Conservation (phyloP, 2,797 vertebrate species). For the Dromococcyx pavoninus region DNA sequence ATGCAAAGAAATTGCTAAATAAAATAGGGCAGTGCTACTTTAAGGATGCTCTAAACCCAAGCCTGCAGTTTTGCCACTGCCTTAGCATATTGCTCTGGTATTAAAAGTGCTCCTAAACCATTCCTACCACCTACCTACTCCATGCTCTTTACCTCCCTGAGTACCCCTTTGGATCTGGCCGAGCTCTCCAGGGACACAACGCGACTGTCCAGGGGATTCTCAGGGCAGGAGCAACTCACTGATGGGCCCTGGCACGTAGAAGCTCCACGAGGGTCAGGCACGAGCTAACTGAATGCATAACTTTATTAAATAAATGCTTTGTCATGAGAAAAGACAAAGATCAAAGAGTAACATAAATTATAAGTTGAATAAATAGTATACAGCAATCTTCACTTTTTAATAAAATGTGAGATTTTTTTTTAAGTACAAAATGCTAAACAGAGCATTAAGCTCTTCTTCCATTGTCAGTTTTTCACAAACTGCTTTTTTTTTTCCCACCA, state of each 20-base stretch:
- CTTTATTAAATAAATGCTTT: slow-evolving; percentile 99
- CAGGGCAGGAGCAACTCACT: accelerated
- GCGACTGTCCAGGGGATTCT: accelerated
- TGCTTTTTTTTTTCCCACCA: slow-evolving; percentile 74
- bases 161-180: not conserved
- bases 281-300: slow-evolving; percentile 94
- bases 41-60: not conserved
- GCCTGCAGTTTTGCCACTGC: not conserved
- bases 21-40: not conserved
- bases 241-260: not conserved
- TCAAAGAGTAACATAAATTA: slow-evolving; percentile 99
- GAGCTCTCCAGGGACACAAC: not conserved
- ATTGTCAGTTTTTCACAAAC: slow-evolving; percentile 83
- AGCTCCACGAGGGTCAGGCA: slow-evolving; percentile 56
- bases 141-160: not conserved
- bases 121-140: not conserved
- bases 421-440: slow-evolving; percentile 96
- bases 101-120: not conserved
- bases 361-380: slow-evolving; percentile 99
- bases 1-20: not conserved
- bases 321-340: slow-evolving; percentile 99
- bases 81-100: accelerated
- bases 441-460: slow-evolving; percentile 85
- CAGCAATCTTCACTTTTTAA: slow-evolving; percentile 98
- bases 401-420: slow-evolving; percentile 84